Conservation (phyloP, 2,113 vertebrate genomes). For the Hemiscyllium ocellatum region DNA sequence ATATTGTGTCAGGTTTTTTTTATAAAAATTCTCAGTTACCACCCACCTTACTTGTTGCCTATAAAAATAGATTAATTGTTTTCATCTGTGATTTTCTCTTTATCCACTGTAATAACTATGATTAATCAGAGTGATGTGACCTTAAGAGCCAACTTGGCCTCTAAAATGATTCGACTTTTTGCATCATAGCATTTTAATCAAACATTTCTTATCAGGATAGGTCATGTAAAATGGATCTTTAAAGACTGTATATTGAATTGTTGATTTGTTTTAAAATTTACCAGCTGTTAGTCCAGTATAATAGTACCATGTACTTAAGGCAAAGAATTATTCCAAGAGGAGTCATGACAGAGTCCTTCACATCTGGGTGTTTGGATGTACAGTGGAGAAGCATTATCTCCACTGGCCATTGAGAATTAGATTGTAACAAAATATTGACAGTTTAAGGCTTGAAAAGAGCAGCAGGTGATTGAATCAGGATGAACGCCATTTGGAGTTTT, state of each 20-base stretch:
- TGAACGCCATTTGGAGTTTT: background rate
- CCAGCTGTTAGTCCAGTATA: background rate
- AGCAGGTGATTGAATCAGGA: background rate
- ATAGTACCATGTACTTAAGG: background rate
- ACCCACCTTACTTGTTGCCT: slow-evolving; percentile 81
- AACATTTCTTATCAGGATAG: slow-evolving; percentile 4
- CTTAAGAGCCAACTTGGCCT: slow-evolving; percentile 44
- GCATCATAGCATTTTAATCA: slow-evolving; percentile 6
- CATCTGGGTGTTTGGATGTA: background rate
- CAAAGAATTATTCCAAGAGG: background rate
- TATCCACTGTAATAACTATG: slow-evolving; percentile 61
- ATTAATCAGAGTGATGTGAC: slow-evolving; percentile 67
- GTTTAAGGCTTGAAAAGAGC: slow-evolving; percentile 6
- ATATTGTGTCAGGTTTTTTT: slow-evolving; percentile 67
- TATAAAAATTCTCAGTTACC: slow-evolving; percentile 68
- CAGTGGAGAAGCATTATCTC: background rate
- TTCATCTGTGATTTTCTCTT: slow-evolving; percentile 69
- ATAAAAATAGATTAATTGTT: slow-evolving; percentile 83
- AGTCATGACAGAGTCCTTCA: background rate
- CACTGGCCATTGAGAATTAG: background rate
- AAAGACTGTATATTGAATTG: background rate
- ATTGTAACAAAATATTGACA: background rate
- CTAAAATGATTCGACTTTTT: background rate
- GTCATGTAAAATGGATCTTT: background rate
- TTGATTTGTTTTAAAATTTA: background rate